These are phyloP conservation scores for Steinernema feltiae DNA, from an alignment of 1,140 invertebrate genomes.

Conservation along the genomic window DNA sequence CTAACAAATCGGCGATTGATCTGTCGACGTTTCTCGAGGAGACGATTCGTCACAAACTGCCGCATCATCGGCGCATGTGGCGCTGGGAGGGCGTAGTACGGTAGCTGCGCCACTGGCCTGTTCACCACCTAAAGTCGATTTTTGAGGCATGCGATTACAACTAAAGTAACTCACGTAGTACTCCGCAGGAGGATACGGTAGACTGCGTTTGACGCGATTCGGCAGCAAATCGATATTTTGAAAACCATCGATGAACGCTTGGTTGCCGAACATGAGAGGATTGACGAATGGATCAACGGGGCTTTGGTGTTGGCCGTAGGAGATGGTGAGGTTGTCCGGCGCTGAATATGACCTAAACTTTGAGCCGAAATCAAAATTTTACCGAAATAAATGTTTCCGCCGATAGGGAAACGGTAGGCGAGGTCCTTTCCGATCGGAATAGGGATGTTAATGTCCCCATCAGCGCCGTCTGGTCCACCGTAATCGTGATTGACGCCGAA, in stretches of 20 bases:
- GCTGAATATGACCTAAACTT: slow-evolving; percentile 16
- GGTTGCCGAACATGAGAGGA: background rate
- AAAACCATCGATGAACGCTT: slow-evolving; percentile 1
- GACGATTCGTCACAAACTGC: too few species aligned
- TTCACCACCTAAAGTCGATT: background rate
- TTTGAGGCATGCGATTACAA: background rate
- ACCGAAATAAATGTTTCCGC: slow-evolving; percentile 38
- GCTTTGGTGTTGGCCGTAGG: slow-evolving; percentile 31
- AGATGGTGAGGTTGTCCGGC: slow-evolving; percentile 33
- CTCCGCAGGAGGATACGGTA: background rate
- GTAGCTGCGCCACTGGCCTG: background rate
- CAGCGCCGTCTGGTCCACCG: slow-evolving; percentile 32
- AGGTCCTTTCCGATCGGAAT: slow-evolving; percentile 35
- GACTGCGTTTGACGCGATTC: background rate
- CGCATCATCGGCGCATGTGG: too few species aligned
- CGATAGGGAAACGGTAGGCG: slow-evolving; percentile 32
- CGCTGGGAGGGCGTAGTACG: too few species aligned
- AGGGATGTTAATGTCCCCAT: slow-evolving; percentile 36
- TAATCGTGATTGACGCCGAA: slow-evolving; percentile 34
- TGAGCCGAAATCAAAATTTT: background rate
- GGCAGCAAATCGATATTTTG: background rate
- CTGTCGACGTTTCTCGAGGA: too few species aligned
- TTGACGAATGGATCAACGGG: slow-evolving; percentile 28
- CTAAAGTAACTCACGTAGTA: background rate
- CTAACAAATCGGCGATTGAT: too few species aligned